phyloP scores from a whole-genome alignment of 2,888 invertebrate species.

The Prosapia bicincta region DNA sequence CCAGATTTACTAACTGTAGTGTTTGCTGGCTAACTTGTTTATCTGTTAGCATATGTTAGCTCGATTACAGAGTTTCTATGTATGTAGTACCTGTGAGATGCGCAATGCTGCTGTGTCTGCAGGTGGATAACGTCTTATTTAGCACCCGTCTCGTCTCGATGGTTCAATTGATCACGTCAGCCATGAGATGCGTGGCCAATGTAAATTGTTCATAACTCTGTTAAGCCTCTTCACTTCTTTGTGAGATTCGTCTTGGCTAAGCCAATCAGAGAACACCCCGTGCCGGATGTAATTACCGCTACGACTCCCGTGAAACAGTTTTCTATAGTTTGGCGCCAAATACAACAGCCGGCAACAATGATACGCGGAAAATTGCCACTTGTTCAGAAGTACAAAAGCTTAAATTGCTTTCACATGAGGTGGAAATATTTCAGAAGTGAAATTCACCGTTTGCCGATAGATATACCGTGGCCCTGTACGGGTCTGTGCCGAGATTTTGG shows the following conservation, averaged over 20 bases:
- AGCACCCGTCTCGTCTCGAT: slow-evolving; percentile 2
- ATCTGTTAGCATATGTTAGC: too few relatives aligned
- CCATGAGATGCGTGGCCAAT: neutral
- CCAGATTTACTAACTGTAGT: too few relatives aligned
- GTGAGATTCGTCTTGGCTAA: neutral
- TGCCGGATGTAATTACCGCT: neutral
- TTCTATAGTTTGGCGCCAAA: slow-evolving; percentile 2
- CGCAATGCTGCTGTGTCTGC: too few relatives aligned
- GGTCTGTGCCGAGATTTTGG: too few relatives aligned
- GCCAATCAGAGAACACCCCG: neutral
- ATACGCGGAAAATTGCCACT: neutral
- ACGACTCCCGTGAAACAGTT: neutral
- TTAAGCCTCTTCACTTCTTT: neutral
- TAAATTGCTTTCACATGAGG: neutral
- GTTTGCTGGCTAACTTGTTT: too few relatives aligned
- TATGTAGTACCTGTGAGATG: too few relatives aligned
- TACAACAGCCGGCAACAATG: neutral
- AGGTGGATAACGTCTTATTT: neutral
- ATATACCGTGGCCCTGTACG: too few relatives aligned
- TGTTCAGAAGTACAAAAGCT: neutral
- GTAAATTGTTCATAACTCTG: neutral
- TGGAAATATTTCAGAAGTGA: neutral
- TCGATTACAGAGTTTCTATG: too few relatives aligned
- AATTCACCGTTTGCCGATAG: neutral
- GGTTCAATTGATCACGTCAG: neutral